Percentiles rank a stretch among this genome's conserved stretches.
Conservation (phyloP, 1,140 invertebrate species). For the Teleogryllus occipitalis region DNA sequence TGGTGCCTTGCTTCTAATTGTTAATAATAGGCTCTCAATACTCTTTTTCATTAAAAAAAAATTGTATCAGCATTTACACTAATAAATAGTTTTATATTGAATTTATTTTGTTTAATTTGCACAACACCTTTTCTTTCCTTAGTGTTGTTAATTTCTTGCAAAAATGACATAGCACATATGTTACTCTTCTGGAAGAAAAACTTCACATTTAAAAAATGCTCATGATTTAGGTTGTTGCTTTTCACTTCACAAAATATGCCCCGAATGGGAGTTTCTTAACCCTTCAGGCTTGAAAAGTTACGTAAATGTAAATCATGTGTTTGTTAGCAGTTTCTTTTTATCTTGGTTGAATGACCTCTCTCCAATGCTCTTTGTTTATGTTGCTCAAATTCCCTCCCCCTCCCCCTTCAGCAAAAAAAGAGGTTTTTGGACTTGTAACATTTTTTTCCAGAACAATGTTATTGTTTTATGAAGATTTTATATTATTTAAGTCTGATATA, state of each 20-base stretch:
- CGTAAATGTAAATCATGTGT: no score
- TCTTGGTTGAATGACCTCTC: background rate
- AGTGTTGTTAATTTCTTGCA: background rate
- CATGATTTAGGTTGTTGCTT: no score
- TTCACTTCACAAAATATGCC: no score
- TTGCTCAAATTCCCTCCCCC: no score
- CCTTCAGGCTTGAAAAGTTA: no score
- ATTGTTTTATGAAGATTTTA: background rate
- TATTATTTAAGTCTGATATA: no score
- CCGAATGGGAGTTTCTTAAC: no score
- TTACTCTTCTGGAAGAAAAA: no score
- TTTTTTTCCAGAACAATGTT: background rate
- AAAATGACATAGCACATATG: no score
- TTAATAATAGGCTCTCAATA: constrained; percentile 24
- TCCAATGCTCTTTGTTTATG: background rate
- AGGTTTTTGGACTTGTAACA: background rate
- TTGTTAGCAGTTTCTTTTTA: background rate
- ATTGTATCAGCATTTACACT: background rate
- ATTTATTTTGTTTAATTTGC: background rate
- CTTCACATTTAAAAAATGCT: no score
- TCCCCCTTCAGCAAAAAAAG: no score
- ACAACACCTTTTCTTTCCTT: background rate
- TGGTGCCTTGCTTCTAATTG: constrained; percentile 21
- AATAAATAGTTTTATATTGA: background rate
- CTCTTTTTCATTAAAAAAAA: constrained; percentile 20